phyloP scores from a whole-genome alignment of 1,140 invertebrate genomes.

The Cryptotermes secundus region DNA sequence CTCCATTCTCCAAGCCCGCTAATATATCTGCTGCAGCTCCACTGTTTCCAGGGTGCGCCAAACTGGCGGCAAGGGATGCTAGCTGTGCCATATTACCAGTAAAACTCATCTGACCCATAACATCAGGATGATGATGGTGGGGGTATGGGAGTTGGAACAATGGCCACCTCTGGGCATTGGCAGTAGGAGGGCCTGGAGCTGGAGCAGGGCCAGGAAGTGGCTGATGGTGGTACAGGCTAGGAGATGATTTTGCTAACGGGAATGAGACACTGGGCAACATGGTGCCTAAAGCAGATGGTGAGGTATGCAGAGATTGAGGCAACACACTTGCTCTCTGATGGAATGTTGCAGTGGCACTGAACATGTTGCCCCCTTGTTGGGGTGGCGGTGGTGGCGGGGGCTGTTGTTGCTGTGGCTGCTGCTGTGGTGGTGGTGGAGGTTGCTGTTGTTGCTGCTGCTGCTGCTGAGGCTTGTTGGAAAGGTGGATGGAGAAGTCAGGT shows the following conservation, averaged over 20 bases:
- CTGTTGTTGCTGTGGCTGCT: constrained; percentile 33
- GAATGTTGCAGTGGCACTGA: constrained; percentile 27
- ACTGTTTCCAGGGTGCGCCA: constrained; percentile 42
- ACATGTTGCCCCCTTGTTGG: constrained; percentile 36
- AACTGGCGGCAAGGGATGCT: constrained; percentile 45
- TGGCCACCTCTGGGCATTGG: constrained; percentile 39
- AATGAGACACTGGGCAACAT: constrained; percentile 26
- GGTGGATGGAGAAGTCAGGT: constrained; percentile 70
- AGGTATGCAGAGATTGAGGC: constrained; percentile 22
- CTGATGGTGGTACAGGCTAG: constrained; percentile 32
- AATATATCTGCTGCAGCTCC: constrained; percentile 51
- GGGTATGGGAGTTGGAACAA: constrained; percentile 29
- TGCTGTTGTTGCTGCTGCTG: constrained; percentile 25
- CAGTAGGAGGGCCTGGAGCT: constrained; percentile 44
- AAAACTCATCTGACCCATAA: constrained; percentile 27
- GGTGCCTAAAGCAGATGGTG: background rate
- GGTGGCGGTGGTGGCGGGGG: constrained; percentile 1
- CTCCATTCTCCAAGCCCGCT: constrained; percentile 54
- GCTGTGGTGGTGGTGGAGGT: background rate
- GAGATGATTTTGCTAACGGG: constrained; percentile 22
- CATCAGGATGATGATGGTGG: constrained; percentile 37
- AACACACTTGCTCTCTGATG: constrained; percentile 24
- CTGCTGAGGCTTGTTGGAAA: constrained; percentile 45
- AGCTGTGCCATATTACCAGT: constrained; percentile 43
- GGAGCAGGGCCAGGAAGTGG: constrained; percentile 48